phyloP scores from a whole-genome alignment of 2,888 invertebrate species.

The Hydriomena furcata region DNA sequence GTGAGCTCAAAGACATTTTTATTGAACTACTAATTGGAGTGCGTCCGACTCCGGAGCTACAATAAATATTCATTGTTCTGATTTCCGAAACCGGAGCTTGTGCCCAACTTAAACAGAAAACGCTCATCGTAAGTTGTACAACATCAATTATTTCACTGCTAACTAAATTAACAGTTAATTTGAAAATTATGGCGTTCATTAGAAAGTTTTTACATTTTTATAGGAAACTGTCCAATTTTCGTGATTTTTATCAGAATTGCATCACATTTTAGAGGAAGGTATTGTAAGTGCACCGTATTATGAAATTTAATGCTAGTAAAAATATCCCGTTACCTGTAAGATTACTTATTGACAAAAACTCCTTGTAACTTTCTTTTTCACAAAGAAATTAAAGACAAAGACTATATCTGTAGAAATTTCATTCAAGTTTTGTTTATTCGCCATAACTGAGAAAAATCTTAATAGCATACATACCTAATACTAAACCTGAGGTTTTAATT shows the following conservation, averaged over 20 bases:
- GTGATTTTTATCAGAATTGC: not conserved
- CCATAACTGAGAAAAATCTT: too few species aligned
- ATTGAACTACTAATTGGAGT: slow-evolving; percentile 50
- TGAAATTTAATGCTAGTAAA: too few species aligned
- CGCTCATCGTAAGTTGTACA: slow-evolving; percentile 28
- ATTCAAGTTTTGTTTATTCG: too few species aligned
- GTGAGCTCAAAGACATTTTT: slow-evolving; percentile 38
- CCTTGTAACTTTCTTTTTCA: too few species aligned
- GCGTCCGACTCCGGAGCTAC: slow-evolving; percentile 32
- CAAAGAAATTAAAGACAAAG: too few species aligned
- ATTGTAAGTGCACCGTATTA: too few species aligned
- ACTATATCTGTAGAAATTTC: too few species aligned
- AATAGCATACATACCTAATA: too few species aligned
- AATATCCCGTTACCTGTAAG: too few species aligned
- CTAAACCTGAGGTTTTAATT: too few species aligned
- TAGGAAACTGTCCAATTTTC: not conserved
- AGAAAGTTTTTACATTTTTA: slow-evolving; percentile 10
- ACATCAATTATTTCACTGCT: slow-evolving; percentile 32
- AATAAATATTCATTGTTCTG: slow-evolving; percentile 66
- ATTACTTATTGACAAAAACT: too few species aligned
- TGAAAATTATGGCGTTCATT: slow-evolving; percentile 13
- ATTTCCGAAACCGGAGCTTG: slow-evolving; percentile 51
- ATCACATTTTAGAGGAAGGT: not conserved
- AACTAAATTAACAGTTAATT: slow-evolving; percentile 22
- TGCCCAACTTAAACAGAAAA: slow-evolving; percentile 47